Percentiles rank a stretch among this genome's conserved stretches.
Conservation (phyloP, 2,888 invertebrate species). For the Tridacna crocea region DNA sequence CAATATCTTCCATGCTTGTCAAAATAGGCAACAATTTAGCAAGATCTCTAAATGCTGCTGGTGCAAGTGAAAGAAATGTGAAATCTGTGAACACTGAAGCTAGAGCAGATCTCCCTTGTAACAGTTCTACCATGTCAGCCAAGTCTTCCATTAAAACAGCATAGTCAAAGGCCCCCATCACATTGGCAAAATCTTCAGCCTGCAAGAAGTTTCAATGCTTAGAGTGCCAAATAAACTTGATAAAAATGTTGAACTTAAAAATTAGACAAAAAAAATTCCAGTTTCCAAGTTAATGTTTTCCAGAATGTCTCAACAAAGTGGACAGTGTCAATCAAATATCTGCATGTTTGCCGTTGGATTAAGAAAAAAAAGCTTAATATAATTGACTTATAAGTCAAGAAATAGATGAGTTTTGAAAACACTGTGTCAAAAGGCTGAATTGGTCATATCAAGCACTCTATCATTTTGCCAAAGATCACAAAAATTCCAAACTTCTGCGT, state of each 20-base stretch:
- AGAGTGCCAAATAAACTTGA: background rate
- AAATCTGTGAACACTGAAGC: conserved; percentile 56
- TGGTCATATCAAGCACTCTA: too few species aligned
- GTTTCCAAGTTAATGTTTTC: too few species aligned
- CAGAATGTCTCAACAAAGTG: too few species aligned
- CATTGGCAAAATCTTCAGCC: conserved; percentile 58
- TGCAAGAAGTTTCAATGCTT: conserved; percentile 28
- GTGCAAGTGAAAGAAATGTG: conserved; percentile 56
- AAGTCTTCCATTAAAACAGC: conserved; percentile 62
- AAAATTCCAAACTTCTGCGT: too few species aligned
- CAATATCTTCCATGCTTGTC: conserved; percentile 39
- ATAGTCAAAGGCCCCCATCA: conserved; percentile 53
- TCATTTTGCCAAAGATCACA: too few species aligned
- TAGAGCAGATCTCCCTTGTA: conserved; percentile 56
- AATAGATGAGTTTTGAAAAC: too few species aligned
- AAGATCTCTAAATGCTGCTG: conserved; percentile 41
- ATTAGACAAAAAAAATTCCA: too few species aligned
- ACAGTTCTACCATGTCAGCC: conserved; percentile 70
- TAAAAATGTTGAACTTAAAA: background rate
- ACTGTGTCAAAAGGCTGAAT: too few species aligned
- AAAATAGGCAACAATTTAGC: conserved; percentile 49
- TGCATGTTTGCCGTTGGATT: background rate
- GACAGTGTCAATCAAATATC: too few species aligned
- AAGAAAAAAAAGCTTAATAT: background rate
- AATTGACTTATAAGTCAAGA: too few species aligned